Percentiles rank a stretch among this genome's conserved stretches.
phyloP scores from a whole-genome alignment of 2,797 vertebrate genomes.

The Nannoperca obscura region DNA sequence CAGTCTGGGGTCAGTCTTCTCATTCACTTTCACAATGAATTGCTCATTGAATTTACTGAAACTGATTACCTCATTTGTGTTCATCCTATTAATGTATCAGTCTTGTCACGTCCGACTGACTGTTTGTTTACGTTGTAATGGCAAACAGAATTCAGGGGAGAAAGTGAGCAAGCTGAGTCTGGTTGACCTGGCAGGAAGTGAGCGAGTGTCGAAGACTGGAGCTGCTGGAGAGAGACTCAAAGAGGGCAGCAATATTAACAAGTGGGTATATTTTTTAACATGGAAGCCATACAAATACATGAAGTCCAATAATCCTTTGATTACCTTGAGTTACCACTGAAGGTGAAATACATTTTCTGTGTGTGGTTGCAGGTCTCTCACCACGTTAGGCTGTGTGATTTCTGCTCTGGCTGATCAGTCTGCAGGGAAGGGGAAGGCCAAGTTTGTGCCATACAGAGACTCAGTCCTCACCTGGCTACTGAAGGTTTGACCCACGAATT shows the following conservation, averaged over 20 bases:
- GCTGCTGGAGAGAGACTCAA: constrained; percentile 97
- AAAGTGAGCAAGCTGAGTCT: constrained; percentile 98
- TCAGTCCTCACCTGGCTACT: constrained; percentile 99
- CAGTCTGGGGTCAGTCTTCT: constrained; percentile 90
- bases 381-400: constrained; percentile 96
- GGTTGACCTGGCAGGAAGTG: constrained; percentile 97
- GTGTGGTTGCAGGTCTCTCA: constrained; percentile 89
- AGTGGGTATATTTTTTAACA: constrained; percentile 81
- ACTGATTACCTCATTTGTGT: background rate
- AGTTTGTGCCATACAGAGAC: constrained; percentile 99
- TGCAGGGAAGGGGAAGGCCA: constrained; percentile 94
- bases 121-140: constrained; percentile 8
- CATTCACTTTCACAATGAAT: background rate
- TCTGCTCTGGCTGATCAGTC: constrained; percentile 98
- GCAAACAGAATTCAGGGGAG: constrained; percentile 94
- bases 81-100: constrained; percentile 12
- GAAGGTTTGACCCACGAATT: constrained; percentile 86
- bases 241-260: constrained; percentile 99
- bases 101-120: constrained; percentile 29
- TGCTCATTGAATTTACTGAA: background rate
- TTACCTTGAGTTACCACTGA: background rate
- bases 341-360: background rate
- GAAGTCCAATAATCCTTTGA: background rate
- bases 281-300: background rate
- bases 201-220: constrained; percentile 96